Evolutionary conservation across 2,888 invertebrate genomes (phyloP), one percentile per base, ranked within the genome.

Genomic region (Syritta pipiens): DNA sequence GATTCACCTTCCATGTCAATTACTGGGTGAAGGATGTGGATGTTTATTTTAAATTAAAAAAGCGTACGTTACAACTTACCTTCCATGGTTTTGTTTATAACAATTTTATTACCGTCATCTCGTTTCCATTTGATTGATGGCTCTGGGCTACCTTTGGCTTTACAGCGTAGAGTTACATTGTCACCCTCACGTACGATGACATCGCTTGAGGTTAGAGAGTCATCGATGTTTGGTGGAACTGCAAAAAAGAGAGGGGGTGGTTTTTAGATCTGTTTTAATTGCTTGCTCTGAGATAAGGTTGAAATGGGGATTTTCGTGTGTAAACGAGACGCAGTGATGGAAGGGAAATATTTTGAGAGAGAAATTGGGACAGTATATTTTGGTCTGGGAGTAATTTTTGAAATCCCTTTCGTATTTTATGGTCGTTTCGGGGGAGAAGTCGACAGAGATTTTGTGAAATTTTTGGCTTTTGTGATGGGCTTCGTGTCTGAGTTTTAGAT

Each of bases 191-290:
- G 92, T 81, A 96, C 96, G 87, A 96, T 96, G 84, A 95, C 95
- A 90, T 97, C 97, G 87, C 96, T 96, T 85, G 96, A 96, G 88
- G 96, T 96, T 89, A 94, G 91, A 81, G 95, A 93, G 90, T 97
- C 96, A 89, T 96, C 96, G 88, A 97, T 96, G 88, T 95, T 95
- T 71, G 97, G 97, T 60, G 97, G 96, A 84, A 97, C 97, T 97
- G 92, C 44, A 90, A 90, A 84, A n/a, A n/a, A n/a, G n/a, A n/a
- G n/a, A n/a, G n/a, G n/a, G n/a, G n/a, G n/a, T n/a, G n/a, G n/a
- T n/a, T n/a, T n/a, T n/a, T n/a, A n/a, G n/a, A n/a, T n/a, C n/a
- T n/a, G n/a, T n/a, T n/a, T n/a, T n/a, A n/a, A n/a, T n/a, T n/a
- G n/a, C n/a, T n/a, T n/a, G n/a, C n/a, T n/a, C n/a, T n/a, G n/a